These are phyloP conservation scores for Platycheirus albimanus DNA, from an alignment of 2,888 invertebrate species.

Conservation along the genomic window DNA sequence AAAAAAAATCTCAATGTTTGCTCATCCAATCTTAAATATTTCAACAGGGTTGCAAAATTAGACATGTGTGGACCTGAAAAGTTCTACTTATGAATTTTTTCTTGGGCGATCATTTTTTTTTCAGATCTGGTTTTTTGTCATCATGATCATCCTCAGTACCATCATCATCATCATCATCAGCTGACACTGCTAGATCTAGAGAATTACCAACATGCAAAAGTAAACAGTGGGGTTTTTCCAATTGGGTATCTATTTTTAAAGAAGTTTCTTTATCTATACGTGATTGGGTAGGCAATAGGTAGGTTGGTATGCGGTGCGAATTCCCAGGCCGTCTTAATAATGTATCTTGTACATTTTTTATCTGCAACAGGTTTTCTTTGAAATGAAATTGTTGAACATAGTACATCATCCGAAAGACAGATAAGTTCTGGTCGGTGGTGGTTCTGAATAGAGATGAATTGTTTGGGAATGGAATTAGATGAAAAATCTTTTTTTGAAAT, in stretches of 20 bases:
- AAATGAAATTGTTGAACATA: constrained; percentile 6
- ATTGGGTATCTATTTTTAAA: constrained; percentile 67
- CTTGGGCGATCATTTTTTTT: constrained; percentile 29
- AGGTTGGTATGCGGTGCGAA: constrained; percentile 50
- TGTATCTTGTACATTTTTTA: constrained; percentile 43
- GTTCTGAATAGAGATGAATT: background rate
- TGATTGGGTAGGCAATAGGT: no score
- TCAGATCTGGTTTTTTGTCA: constrained; percentile 30
- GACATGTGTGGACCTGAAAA: constrained; percentile 73
- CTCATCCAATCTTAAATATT: constrained; percentile 64
- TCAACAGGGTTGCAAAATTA: constrained; percentile 58
- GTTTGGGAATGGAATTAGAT: constrained; percentile 28
- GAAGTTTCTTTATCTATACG: constrained; percentile 34
- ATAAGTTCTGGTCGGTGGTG: no score
- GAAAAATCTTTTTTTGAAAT: constrained; percentile 52
- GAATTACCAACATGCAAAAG: constrained; percentile 41
- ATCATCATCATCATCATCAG: constrained; percentile 68
- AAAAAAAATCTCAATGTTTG: constrained; percentile 57
- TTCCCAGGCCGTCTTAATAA: constrained; percentile 63
- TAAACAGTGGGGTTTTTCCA: constrained; percentile 67
- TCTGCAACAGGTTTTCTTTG: constrained; percentile 66
- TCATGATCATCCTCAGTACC: constrained; percentile 44
- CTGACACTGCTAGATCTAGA: constrained; percentile 48
- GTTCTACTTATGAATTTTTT: constrained; percentile 56
- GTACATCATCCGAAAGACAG: background rate